phyloP scores from a whole-genome alignment of 2,113 vertebrate species.

The Syngnathus scovelli region DNA sequence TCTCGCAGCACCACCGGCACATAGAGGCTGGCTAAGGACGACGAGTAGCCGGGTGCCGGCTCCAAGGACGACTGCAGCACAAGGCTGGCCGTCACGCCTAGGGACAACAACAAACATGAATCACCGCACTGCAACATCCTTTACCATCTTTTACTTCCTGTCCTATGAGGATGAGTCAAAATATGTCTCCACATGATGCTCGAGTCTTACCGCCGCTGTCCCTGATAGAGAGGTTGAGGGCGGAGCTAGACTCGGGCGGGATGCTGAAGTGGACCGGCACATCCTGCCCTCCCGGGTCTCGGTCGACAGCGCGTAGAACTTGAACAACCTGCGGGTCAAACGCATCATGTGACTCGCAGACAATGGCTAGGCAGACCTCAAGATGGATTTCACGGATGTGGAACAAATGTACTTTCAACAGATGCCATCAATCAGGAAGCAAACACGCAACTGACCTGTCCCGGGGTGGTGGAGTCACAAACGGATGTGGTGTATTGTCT shows the following conservation, averaged over 20 bases:
- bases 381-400: no score
- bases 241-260: constrained; percentile 60
- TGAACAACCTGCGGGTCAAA: constrained; percentile 74
- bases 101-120: background rate
- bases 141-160: background rate
- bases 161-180: no score
- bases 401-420: background rate
- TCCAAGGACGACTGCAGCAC: constrained; percentile 66
- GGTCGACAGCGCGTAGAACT: constrained; percentile 75
- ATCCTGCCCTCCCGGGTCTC: constrained; percentile 70
- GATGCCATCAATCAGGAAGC: background rate
- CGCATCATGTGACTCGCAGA: background rate
- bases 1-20: constrained; percentile 82
- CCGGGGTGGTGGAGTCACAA: constrained; percentile 78
- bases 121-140: constrained; percentile 2
- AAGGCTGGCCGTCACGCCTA: constrained; percentile 72
- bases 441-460: constrained; percentile 70
- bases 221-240: constrained; percentile 78
- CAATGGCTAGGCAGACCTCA: no score
- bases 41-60: constrained; percentile 47
- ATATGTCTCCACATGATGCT: no score
- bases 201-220: constrained; percentile 70
- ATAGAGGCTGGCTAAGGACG: constrained; percentile 63
- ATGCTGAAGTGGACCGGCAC: constrained; percentile 77
- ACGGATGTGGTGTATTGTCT: constrained; percentile 78